phyloP scores from a whole-genome alignment of 2,113 vertebrate genomes.

The Callospermophilus lateralis region DNA sequence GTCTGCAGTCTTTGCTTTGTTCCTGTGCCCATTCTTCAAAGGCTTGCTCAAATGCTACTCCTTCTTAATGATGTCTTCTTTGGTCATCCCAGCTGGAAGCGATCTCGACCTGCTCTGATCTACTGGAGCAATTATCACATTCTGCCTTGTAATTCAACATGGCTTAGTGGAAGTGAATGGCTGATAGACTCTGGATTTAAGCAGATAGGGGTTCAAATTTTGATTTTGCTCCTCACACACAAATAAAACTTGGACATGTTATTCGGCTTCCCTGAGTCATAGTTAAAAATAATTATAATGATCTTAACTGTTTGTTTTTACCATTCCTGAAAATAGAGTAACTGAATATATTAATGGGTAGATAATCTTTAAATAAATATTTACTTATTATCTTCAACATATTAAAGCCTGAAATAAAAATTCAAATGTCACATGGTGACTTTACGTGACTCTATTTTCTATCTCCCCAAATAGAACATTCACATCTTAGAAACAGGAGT shows the following conservation, averaged over 20 bases:
- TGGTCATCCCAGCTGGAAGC: constrained; percentile 78
- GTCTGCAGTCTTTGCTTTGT: constrained; percentile 62
- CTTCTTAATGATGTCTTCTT: constrained; percentile 75
- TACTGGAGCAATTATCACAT: constrained; percentile 69
- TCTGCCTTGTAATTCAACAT: constrained; percentile 72
- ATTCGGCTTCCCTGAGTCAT: constrained; percentile 19
- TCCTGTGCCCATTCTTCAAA: constrained; percentile 69
- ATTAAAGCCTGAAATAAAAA: neutral
- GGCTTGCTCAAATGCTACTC: constrained; percentile 31
- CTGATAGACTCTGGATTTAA: neutral
- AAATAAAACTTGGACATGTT: neutral
- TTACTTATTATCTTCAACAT: neutral
- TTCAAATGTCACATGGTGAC: neutral
- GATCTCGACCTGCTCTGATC: constrained; percentile 78
- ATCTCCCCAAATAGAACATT: neutral
- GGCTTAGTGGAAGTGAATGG: constrained; percentile 49
- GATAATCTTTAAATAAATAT: constrained; percentile 4
- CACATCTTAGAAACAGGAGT: neutral
- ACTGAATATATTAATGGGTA: neutral
- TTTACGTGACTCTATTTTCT: neutral
- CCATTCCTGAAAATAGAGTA: neutral
- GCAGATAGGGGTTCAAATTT: constrained; percentile 51
- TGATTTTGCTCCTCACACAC: constrained; percentile 29
- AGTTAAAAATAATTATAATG: neutral
- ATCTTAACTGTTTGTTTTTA: neutral